These are phyloP conservation scores for Lycodopsis pacificus DNA, from an alignment of 2,797 vertebrate species.

Conservation along the genomic window DNA sequence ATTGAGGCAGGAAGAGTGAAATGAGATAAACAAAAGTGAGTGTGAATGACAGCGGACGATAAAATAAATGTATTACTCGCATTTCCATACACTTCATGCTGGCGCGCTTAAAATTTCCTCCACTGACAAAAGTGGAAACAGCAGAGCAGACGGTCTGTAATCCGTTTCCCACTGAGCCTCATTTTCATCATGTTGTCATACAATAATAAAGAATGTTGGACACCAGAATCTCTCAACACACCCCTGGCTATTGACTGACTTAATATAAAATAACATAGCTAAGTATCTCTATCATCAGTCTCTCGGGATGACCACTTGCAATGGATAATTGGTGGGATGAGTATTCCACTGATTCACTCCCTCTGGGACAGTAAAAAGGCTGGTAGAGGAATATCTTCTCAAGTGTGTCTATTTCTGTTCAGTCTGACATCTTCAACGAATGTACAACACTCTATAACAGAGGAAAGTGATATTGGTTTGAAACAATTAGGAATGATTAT, in stretches of 20 bases:
- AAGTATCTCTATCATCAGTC: slow-evolving; percentile 26
- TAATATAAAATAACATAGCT: slow-evolving; percentile 40
- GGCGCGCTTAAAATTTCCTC: neutral
- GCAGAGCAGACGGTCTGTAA: neutral
- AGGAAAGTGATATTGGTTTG: slow-evolving; percentile 10
- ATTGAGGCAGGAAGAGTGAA: slow-evolving; percentile 10
- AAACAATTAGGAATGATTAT: slow-evolving; percentile 8
- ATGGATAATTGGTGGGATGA: slow-evolving; percentile 60
- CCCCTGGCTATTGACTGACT: slow-evolving; percentile 31
- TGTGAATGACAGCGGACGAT: neutral
- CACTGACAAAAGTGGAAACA: slow-evolving; percentile 17
- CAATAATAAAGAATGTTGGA: neutral
- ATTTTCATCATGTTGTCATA: slow-evolving; percentile 19
- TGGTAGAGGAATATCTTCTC: slow-evolving; percentile 25
- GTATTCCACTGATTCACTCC: slow-evolving; percentile 58
- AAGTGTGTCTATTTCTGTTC: slow-evolving; percentile 55
- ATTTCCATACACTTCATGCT: neutral
- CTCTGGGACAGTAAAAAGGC: slow-evolving; percentile 51
- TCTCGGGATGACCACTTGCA: slow-evolving; percentile 35
- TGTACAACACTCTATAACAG: neutral
- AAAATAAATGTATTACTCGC: slow-evolving; percentile 10
- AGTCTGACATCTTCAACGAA: slow-evolving; percentile 14
- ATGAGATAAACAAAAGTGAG: slow-evolving; percentile 2
- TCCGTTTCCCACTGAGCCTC: neutral
- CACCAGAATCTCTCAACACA: slow-evolving; percentile 7